Evolutionary conservation across 2,113 vertebrate species (phyloP).

Genomic region (Puntigrus tetrazona): DNA sequence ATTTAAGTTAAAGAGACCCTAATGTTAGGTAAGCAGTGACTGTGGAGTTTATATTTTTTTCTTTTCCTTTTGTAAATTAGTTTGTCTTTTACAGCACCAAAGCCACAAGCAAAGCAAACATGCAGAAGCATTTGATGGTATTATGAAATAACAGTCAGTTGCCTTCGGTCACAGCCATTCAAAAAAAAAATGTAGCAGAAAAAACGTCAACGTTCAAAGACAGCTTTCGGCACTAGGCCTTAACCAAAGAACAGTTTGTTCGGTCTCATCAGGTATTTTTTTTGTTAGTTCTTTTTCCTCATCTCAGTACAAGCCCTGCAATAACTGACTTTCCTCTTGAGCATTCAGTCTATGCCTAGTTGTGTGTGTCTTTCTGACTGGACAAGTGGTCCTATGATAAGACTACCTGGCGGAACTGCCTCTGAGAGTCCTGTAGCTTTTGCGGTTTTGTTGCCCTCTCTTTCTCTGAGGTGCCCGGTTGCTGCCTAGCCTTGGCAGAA

Average conservation of each 20-base stretch:
- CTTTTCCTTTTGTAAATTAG: slow-evolving; percentile 55
- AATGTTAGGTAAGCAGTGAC: slow-evolving; percentile 68
- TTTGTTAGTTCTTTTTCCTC: slow-evolving; percentile 10
- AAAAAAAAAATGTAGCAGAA: slow-evolving; percentile 63
- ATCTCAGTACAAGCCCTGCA: slow-evolving; percentile 8
- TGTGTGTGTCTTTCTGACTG: slow-evolving; percentile 28
- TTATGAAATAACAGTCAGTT: slow-evolving; percentile 71
- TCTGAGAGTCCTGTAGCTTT: slow-evolving; percentile 84
- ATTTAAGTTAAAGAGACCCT: slow-evolving; percentile 55
- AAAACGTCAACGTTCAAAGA: slow-evolving; percentile 79
- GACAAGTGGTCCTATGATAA: slow-evolving; percentile 62
- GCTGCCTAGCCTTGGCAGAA: slow-evolving; percentile 77
- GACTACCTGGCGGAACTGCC: slow-evolving; percentile 92
- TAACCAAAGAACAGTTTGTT: slow-evolving; percentile 23
- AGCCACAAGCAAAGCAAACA: slow-evolving; percentile 87
- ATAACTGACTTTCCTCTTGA: not conserved
- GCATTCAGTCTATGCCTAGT: not conserved
- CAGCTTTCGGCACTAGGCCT: slow-evolving; percentile 36
- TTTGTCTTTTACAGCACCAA: slow-evolving; percentile 72
- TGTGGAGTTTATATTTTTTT: slow-evolving; percentile 68
- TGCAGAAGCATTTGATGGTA: slow-evolving; percentile 85
- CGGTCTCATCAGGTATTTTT: slow-evolving; percentile 6
- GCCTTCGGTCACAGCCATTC: slow-evolving; percentile 68
- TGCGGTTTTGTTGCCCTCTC: slow-evolving; percentile 84
- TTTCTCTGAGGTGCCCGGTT: slow-evolving; percentile 64